phyloP scores from a whole-genome alignment of 1,140 invertebrate species.

The Scaptodrosophila lebanonensis region DNA sequence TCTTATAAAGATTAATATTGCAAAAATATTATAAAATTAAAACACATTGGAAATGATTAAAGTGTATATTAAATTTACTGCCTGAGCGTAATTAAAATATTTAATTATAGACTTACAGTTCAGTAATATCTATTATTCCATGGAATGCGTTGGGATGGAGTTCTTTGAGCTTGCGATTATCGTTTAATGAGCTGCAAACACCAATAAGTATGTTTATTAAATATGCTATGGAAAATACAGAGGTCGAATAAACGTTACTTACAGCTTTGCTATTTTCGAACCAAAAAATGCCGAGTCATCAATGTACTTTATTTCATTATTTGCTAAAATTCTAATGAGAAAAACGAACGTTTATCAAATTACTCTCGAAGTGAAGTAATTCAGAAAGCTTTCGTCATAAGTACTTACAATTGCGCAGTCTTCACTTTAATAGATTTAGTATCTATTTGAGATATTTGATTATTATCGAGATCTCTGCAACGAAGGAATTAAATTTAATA shows the following conservation, averaged over 20 bases:
- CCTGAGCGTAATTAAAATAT: too few relatives aligned
- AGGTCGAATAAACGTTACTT: slow-evolving; percentile 78
- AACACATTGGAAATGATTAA: too few relatives aligned
- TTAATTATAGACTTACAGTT: slow-evolving; percentile 80
- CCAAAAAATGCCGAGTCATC: slow-evolving; percentile 82
- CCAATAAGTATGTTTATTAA: not conserved
- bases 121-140: slow-evolving; percentile 79
- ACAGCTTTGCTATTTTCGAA: slow-evolving; percentile 83
- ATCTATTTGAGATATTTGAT: slow-evolving; percentile 78
- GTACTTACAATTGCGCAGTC: slow-evolving; percentile 80
- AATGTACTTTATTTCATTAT: slow-evolving; percentile 81
- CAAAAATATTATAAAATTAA: not conserved
- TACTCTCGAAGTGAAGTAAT: not conserved
- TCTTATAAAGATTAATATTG: not conserved
- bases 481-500: slow-evolving; percentile 1
- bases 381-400: not conserved
- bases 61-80: too few relatives aligned
- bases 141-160: slow-evolving; percentile 83
- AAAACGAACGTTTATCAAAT: slow-evolving; percentile 25
- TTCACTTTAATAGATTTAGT: slow-evolving; percentile 78
- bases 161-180: slow-evolving; percentile 80
- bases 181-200: slow-evolving; percentile 82
- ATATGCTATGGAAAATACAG: too few relatives aligned
- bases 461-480: slow-evolving; percentile 80
- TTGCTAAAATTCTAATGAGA: slow-evolving; percentile 79